Base-by-base conservation (phyloP, 2,797 vertebrate genomes). In the Arvicola amphibius region DNA sequence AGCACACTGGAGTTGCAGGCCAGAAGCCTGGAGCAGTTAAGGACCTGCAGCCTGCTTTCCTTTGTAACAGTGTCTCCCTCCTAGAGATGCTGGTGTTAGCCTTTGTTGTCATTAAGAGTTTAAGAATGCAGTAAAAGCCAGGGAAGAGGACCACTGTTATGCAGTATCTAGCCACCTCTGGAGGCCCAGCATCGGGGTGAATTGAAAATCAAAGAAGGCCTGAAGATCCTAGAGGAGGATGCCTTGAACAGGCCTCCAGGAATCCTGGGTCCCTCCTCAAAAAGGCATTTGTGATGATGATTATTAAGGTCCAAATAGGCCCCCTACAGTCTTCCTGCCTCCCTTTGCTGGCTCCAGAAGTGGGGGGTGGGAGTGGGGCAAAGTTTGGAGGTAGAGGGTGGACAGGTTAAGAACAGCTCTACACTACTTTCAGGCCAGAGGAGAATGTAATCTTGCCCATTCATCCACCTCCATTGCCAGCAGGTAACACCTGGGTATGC, bases 241-340 rank as follows among this genome's bases (percentile, higher is more conserved):
- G 84, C 37, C 65, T 56, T 40, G 59, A 21, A 29, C 37, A 76
- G 76, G 43, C 34, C 86, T 67, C 83, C 27, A 43, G 63, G 90
- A 43, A n/a, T 78, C 51, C 27, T 56, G 46, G 23, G 29, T 86
- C 37, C 34, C 80, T 46, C 76, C 63, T 56, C 46, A 48, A 48
- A 6, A 88, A 80, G 73, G 88, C 40, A 71, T 97, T 97, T 94
- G 73, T 94, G 76, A 93, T 88, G 79, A 71, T 88, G 79, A 76
- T 96, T 89, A 97, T 96, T 83, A 92, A 93, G 67, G 34, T 51
- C 71, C 43, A 53, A 14, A 16, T 51, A 83, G 53, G 46, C 21
- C 88, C 10, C 59, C 56, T 78, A 11, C 6, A 6, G 9, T 40
- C 25, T 32, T 77, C 46, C 51, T 4, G 13, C 29, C 46, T 93